phyloP scores from a whole-genome alignment of 2,888 invertebrate genomes.

The Resseliella maxima region DNA sequence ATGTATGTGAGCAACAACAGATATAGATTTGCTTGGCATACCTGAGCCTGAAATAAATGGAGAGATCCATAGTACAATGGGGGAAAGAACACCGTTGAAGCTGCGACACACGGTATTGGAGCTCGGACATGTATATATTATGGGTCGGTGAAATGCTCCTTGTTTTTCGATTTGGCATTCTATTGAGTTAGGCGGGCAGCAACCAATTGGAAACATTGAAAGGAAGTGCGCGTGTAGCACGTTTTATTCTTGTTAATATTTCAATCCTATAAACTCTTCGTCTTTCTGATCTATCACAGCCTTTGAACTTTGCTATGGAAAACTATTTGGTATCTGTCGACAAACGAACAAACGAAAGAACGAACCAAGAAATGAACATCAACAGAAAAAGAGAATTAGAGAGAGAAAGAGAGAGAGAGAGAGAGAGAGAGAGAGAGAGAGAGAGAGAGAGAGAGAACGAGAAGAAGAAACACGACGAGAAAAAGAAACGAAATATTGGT shows the following conservation, averaged over 20 bases:
- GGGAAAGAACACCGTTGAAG: not conserved
- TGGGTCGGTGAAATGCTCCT: not conserved
- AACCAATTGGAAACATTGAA: not conserved
- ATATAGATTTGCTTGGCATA: not conserved
- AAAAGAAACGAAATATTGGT: not conserved
- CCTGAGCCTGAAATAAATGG: constrained; percentile 15
- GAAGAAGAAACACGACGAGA: too few relatives aligned
- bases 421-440: too few relatives aligned
- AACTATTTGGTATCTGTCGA: constrained; percentile 3
- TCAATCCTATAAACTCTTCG: constrained; percentile 14
- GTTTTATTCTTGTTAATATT: constrained; percentile 12
- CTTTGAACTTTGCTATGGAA: constrained; percentile 7
- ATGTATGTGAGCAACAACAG: not conserved
- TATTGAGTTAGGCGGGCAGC: not conserved
- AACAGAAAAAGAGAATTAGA: too few relatives aligned
- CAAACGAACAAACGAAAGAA: not conserved
- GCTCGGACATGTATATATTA: not conserved
- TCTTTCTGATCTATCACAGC: constrained; percentile 15
- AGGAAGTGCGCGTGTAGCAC: constrained; percentile 10
- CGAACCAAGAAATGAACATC: not conserved
- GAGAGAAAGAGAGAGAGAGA: too few relatives aligned
- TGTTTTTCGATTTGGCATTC: not conserved
- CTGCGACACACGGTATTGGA: not conserved
- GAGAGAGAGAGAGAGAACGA: not conserved
- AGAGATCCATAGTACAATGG: not conserved